Conservation (phyloP, 2,797 vertebrate species). For the Centroberyx gerrardi region DNA sequence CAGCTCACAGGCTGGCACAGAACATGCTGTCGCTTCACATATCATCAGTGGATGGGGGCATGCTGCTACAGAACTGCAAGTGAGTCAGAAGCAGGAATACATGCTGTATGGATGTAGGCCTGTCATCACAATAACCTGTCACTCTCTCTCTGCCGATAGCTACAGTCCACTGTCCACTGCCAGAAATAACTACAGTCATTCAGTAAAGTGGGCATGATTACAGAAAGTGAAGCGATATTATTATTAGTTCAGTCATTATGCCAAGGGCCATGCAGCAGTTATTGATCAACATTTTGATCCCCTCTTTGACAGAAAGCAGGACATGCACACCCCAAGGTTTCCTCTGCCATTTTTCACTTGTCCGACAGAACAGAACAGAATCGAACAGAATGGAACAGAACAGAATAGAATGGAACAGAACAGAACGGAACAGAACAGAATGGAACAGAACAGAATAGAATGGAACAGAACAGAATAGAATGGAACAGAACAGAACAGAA, state of each 20-base stretch:
- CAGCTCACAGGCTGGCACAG: conserved; percentile 44
- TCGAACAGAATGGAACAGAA: no score
- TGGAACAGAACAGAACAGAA: no score
- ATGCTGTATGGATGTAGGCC: conserved; percentile 31
- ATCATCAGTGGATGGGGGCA: conserved; percentile 48
- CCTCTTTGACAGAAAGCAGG: conserved; percentile 20
- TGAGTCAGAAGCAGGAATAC: conserved; percentile 47
- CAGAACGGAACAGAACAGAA: no score
- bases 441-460: no score
- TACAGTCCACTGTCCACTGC: background rate
- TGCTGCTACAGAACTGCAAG: conserved; percentile 36
- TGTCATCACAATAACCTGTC: conserved; percentile 35
- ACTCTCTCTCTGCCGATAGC: conserved; percentile 28
- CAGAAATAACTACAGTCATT: conserved; percentile 16
- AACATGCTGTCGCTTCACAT: conserved; percentile 66
- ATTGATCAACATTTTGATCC: conserved; percentile 38
- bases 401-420: no score
- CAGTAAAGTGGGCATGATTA: conserved; percentile 27
- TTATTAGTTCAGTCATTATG: conserved; percentile 25
- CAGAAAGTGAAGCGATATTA: background rate
- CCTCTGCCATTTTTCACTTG: background rate
- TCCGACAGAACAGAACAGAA: no score
- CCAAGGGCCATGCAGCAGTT: background rate
- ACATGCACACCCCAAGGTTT: background rate
- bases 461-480: no score